Evolutionary conservation across 2,113 vertebrate genomes (phyloP).

Genomic region (Galbula dea): DNA sequence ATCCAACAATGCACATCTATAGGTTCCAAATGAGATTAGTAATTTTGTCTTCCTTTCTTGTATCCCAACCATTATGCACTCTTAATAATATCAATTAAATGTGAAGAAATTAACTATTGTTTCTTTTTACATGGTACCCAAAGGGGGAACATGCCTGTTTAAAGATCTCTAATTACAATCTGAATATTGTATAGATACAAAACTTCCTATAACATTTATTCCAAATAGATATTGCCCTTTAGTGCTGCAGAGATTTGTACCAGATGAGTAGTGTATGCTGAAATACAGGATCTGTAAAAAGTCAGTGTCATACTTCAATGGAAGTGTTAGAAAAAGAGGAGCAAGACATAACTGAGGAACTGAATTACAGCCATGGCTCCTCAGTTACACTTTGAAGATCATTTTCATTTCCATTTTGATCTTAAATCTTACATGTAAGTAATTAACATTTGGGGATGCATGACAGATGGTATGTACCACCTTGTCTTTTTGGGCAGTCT

Average conservation of each 20-base stretch:
- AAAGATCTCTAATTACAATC: neutral
- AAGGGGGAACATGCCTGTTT: neutral
- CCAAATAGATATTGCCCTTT: neutral
- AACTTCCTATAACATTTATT: neutral
- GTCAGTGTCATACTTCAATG: neutral
- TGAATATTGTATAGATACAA: neutral
- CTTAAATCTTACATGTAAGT: constrained; percentile 29
- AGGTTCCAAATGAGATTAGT: neutral
- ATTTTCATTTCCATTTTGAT: constrained; percentile 54
- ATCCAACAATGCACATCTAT: neutral
- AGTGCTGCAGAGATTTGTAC: neutral
- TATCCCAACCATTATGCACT: neutral
- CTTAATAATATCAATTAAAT: neutral
- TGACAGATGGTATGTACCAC: constrained; percentile 49
- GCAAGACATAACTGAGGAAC: neutral
- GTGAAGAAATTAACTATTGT: neutral
- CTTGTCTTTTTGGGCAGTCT: constrained; percentile 46
- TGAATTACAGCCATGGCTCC: constrained; percentile 37
- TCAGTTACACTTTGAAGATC: constrained; percentile 44
- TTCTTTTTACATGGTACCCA: neutral
- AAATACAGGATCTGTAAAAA: neutral
- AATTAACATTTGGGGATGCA: constrained; percentile 56
- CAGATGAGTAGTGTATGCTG: neutral
- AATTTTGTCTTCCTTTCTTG: neutral
- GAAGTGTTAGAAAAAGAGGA: constrained; percentile 31